phyloP scores from a whole-genome alignment of 2,888 invertebrate genomes.

The Apotomis turbidana region DNA sequence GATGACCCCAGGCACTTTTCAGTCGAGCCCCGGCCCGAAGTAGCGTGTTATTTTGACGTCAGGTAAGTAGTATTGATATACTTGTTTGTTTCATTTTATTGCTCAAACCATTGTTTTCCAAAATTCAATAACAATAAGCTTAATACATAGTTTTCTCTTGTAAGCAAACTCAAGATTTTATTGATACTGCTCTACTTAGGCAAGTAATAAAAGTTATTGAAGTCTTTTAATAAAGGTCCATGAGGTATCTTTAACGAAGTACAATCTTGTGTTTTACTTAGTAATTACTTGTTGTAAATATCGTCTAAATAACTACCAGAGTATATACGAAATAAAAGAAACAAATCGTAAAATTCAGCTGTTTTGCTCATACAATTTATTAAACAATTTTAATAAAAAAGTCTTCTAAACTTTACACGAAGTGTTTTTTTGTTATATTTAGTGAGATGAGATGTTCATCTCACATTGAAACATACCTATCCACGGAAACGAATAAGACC shows the following conservation, averaged over 20 bases:
- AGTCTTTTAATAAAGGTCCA: background rate
- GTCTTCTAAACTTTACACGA: no score
- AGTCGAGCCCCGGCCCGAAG: background rate
- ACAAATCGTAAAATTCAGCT: no score
- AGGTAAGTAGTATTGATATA: conserved; percentile 22
- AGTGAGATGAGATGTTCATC: no score
- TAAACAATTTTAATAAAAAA: no score
- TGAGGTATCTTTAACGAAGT: background rate
- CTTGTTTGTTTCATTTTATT: conserved; percentile 12
- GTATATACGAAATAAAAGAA: no score
- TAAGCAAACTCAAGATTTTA: background rate
- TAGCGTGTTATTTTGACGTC: conserved; percentile 16
- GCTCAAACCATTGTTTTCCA: background rate
- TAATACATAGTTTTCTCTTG: background rate
- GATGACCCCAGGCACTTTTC: background rate
- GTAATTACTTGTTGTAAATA: no score
- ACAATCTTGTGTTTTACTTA: background rate
- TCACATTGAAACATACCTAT: no score
- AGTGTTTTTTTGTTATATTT: no score
- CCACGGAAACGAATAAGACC: no score
- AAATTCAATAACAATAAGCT: background rate
- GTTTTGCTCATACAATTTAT: no score
- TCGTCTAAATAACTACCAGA: no score
- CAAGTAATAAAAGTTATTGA: conserved; percentile 4
- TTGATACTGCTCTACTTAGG: background rate